Evolutionary conservation across 1,140 invertebrate genomes (phyloP).

Genomic region (Phymastichus coffea): DNA sequence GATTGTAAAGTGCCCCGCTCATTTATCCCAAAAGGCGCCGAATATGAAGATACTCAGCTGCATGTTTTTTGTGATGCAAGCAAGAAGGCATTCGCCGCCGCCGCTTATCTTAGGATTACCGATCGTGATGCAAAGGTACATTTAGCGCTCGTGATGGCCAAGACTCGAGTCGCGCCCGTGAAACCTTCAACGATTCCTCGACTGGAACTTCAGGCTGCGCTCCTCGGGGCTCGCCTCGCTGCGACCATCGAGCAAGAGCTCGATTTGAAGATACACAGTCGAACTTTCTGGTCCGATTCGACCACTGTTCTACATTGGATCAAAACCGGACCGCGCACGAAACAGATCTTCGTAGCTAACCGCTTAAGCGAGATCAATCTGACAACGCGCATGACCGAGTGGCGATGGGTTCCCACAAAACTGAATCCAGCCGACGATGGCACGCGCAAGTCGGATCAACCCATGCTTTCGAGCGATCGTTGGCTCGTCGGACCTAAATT

Average conservation of each 20-base stretch:
- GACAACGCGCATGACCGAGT: conserved; percentile 22
- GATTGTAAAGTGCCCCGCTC: not conserved
- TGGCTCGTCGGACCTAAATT: no score
- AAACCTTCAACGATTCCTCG: conserved; percentile 2
- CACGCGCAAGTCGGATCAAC: conserved; percentile 14
- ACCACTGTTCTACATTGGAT: not conserved
- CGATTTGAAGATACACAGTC: not conserved
- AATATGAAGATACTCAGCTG: not conserved
- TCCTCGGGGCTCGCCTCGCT: not conserved
- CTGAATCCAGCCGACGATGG: conserved; percentile 41
- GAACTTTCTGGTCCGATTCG: not conserved
- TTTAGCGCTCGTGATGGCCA: not conserved
- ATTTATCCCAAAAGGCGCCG: not conserved
- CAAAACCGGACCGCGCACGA: not conserved
- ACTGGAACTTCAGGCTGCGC: conserved; percentile 5
- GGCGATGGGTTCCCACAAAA: conserved; percentile 38
- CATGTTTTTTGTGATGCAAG: conserved; percentile 7
- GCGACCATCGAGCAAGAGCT: not conserved
- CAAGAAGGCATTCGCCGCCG: not conserved
- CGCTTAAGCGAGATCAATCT: not conserved
- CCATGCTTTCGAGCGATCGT: not conserved
- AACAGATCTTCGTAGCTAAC: not conserved
- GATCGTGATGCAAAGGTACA: not conserved
- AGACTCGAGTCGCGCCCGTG: not conserved
- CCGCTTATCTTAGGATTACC: not conserved